Evolutionary conservation across 2,113 vertebrate genomes (phyloP).

Genomic region (Coregonus clupeaformis): DNA sequence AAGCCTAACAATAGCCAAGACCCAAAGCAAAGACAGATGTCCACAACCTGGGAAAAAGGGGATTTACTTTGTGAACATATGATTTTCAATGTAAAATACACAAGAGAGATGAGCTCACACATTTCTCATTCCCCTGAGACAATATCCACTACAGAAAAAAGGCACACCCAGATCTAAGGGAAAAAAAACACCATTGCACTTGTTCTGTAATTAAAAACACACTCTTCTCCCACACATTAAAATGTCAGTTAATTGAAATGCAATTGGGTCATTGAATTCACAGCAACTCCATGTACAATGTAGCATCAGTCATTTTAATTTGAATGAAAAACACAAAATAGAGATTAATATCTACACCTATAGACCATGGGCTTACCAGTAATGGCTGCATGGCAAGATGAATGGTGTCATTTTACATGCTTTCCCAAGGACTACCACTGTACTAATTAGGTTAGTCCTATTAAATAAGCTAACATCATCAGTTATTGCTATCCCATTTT

Average conservation of each 20-base stretch:
- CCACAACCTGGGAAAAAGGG: constrained; percentile 48
- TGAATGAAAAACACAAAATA: neutral
- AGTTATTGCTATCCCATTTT: neutral
- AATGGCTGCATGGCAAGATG: constrained; percentile 50
- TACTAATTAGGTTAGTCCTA: constrained; percentile 45
- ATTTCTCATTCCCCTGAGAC: constrained; percentile 52
- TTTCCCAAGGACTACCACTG: constrained; percentile 29
- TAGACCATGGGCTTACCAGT: constrained; percentile 24
- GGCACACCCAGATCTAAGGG: constrained; percentile 74
- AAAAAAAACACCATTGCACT: constrained; percentile 62
- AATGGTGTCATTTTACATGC: constrained; percentile 58
- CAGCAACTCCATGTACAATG: neutral
- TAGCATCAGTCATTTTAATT: constrained; percentile 1
- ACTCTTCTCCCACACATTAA: constrained; percentile 18
- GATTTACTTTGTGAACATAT: constrained; percentile 40
- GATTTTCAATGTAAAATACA: constrained; percentile 51
- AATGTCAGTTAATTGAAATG: constrained; percentile 9
- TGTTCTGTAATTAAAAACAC: constrained; percentile 55
- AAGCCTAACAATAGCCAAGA: constrained; percentile 49
- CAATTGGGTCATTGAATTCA: neutral
- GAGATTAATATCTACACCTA: constrained; percentile 6
- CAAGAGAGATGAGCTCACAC: constrained; percentile 72
- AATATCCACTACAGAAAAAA: constrained; percentile 55
- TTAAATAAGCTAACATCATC: constrained; percentile 39
- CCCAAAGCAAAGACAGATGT: constrained; percentile 71